Evolutionary conservation across 2,113 vertebrate genomes (phyloP).

Genomic region (Grantiella picta): DNA sequence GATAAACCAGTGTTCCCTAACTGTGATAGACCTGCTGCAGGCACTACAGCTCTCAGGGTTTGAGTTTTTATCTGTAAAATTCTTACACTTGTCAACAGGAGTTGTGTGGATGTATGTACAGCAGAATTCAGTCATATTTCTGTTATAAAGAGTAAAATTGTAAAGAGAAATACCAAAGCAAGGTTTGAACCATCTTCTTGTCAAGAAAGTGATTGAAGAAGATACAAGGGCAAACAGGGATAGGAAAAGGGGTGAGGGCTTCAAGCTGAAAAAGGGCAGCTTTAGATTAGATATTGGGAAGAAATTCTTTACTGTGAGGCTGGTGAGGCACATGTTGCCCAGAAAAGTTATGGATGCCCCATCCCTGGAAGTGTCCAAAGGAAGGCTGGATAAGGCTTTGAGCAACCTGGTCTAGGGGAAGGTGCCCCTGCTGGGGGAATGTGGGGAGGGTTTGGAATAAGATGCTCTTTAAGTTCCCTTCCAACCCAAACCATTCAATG

Average conservation of each 20-base stretch:
- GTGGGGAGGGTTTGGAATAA: background rate
- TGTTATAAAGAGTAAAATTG: background rate
- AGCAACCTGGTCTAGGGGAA: background rate
- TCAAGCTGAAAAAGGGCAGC: background rate
- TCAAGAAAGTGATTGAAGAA: background rate
- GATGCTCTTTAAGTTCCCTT: background rate
- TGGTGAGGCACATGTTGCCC: background rate
- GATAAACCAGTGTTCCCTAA: background rate
- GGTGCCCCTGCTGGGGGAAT: background rate
- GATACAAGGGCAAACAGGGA: background rate
- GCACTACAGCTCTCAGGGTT: accelerated
- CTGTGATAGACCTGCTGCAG: accelerated
- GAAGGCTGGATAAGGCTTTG: background rate
- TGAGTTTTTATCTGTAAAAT: background rate
- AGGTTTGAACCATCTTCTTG: background rate
- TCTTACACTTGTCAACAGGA: background rate
- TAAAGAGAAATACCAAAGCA: background rate
- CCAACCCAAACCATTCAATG: background rate
- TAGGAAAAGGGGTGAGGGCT: background rate
- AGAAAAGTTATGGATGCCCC: background rate
- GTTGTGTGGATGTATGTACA: background rate
- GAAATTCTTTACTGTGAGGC: background rate
- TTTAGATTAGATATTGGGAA: background rate
- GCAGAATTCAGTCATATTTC: background rate
- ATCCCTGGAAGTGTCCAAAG: background rate